Evolutionary conservation across 35 echinoderm and acorn worm genomes (phyloP).

Genomic region (Hemicentrotus pulcherrimus): DNA sequence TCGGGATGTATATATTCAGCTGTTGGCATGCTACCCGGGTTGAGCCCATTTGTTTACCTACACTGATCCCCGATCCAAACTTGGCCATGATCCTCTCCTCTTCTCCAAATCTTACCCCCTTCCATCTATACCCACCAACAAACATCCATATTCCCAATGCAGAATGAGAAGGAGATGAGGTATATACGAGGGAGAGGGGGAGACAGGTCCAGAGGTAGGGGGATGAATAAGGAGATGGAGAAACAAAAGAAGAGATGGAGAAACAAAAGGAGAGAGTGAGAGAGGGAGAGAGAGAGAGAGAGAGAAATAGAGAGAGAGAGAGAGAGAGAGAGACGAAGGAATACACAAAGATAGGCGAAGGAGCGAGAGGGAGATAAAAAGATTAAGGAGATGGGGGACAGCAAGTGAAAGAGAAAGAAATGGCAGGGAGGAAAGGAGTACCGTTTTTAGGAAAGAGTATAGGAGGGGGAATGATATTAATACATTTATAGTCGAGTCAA

Average conservation of each 20-base stretch:
- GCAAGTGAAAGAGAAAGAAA: too few relatives aligned
- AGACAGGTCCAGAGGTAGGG: too few relatives aligned
- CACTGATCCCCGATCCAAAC: slow-evolving; percentile 33
- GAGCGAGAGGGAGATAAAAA: too few relatives aligned
- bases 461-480: too few relatives aligned
- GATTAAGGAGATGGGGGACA: too few relatives aligned
- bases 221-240: neutral
- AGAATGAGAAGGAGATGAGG: neutral
- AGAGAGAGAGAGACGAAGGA: neutral
- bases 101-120: neutral
- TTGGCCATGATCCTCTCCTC: slow-evolving; percentile 2
- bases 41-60: slow-evolving; percentile 53
- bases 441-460: too few relatives aligned
- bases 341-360: neutral
- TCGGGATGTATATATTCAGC: slow-evolving; percentile 46
- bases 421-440: too few relatives aligned
- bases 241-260: neutral
- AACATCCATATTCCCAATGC: neutral
- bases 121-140: neutral
- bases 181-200: neutral
- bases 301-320: too few relatives aligned
- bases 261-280: too few relatives aligned
- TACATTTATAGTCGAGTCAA: too few relatives aligned
- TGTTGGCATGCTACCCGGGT: slow-evolving; percentile 31
- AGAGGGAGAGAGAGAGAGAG: neutral